Percentiles rank a stretch among this genome's conserved stretches.
Conservation (phyloP, 2,113 vertebrate species). For the Leptocoma aspasia region DNA sequence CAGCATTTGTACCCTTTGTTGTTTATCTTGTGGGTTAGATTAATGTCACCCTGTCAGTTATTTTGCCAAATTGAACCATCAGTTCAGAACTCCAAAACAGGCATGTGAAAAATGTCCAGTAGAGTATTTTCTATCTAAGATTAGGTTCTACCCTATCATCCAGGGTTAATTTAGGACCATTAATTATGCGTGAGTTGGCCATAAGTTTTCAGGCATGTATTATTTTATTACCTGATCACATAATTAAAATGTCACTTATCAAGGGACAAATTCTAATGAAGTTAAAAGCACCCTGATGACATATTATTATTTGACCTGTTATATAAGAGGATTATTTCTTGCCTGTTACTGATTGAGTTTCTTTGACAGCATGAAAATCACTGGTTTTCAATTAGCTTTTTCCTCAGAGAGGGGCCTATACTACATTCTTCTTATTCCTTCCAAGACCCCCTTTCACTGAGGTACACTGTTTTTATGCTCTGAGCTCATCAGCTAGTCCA, state of each 20-base stretch:
- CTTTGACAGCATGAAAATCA: slow-evolving; percentile 19
- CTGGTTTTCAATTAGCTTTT: slow-evolving; percentile 15
- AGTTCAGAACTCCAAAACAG: background rate
- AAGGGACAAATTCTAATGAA: slow-evolving; percentile 57
- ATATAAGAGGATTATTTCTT: slow-evolving; percentile 46
- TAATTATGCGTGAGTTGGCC: background rate
- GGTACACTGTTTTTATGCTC: background rate
- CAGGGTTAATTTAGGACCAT: slow-evolving; percentile 31
- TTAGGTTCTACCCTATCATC: slow-evolving; percentile 1
- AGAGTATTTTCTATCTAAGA: background rate
- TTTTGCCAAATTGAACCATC: background rate
- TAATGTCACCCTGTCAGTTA: background rate
- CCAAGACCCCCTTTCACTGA: background rate
- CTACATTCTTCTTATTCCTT: background rate
- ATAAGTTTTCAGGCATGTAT: slow-evolving; percentile 51
- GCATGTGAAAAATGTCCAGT: background rate
- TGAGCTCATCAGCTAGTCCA: background rate
- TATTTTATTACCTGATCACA: slow-evolving; percentile 50
- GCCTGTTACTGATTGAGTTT: background rate
- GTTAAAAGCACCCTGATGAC: slow-evolving; percentile 43
- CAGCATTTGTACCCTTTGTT: slow-evolving; percentile 1
- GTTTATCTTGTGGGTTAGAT: slow-evolving; percentile 5
- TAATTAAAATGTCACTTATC: slow-evolving; percentile 64
- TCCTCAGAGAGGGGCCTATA: background rate
- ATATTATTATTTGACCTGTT: slow-evolving; percentile 41